Conservation (phyloP, 2,888 invertebrate genomes). For the Diarsia dahlii region DNA sequence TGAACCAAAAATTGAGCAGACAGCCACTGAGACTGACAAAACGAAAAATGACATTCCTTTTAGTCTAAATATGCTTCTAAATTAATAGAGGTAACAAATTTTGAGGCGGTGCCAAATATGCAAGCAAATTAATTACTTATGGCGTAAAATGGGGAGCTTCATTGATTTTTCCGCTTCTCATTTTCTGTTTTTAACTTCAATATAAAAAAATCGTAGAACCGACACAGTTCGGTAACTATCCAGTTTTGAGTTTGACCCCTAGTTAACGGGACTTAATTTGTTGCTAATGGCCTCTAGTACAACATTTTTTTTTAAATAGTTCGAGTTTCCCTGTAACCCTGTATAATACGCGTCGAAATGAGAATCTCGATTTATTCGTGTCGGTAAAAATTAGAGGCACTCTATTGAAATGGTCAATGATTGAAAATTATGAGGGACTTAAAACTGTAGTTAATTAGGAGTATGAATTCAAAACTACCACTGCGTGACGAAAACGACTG, state of each 20-base stretch:
- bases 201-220: too few species aligned
- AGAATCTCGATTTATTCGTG: background rate
- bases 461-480: slow-evolving; percentile 24
- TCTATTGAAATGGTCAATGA: slow-evolving; percentile 4
- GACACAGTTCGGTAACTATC: too few species aligned
- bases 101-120: background rate
- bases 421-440: slow-evolving; percentile 5
- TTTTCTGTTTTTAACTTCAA: background rate
- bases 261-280: too few species aligned
- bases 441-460: slow-evolving; percentile 5
- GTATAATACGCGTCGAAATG: background rate
- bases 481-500: slow-evolving; percentile 20
- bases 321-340: too few species aligned
- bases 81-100: background rate
- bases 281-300: too few species aligned
- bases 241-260: too few species aligned
- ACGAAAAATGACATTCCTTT: background rate
- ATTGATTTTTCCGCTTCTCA: background rate
- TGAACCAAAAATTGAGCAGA: background rate
- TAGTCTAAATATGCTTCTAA: background rate
- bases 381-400: background rate
- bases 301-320: too few species aligned
- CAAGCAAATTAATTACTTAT: background rate
- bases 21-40: background rate
- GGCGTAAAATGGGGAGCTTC: background rate